Percentiles rank a stretch among this genome's conserved stretches.
These are phyloP conservation scores for Mola mola DNA, from an alignment of 2,113 vertebrate genomes.

Conservation along the genomic window DNA sequence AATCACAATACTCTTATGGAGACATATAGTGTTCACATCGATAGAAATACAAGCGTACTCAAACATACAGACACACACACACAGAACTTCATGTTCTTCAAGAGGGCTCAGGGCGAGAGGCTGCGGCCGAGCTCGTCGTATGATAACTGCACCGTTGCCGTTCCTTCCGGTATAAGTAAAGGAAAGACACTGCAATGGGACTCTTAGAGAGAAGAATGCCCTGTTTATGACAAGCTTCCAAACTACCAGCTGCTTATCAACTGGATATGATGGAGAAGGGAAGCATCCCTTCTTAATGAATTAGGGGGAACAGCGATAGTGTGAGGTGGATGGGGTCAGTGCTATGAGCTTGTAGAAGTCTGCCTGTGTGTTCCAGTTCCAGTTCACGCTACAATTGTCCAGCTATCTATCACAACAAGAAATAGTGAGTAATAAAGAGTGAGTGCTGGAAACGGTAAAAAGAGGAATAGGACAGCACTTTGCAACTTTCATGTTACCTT, in stretches of 20 bases:
- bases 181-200: constrained; percentile 43
- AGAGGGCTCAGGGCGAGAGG: constrained; percentile 30
- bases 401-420: too few relatives aligned
- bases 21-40: constrained; percentile 4
- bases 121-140: constrained; percentile 60
- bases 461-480: too few relatives aligned
- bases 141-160: constrained; percentile 47
- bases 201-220: constrained; percentile 19
- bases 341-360: not conserved
- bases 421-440: too few relatives aligned
- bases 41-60: not conserved
- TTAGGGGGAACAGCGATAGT: constrained; percentile 50
- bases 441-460: too few relatives aligned
- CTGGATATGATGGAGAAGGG: constrained; percentile 2
- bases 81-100: constrained; percentile 22
- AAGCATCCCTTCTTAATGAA: constrained; percentile 55
- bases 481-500: too few relatives aligned
- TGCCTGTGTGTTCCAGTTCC: constrained; percentile 8
- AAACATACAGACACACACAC: not conserved
- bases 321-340: constrained; percentile 48
- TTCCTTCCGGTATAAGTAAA: constrained; percentile 64
- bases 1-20: not conserved
- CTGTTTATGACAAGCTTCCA: constrained; percentile 42
- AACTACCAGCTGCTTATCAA: constrained; percentile 45
- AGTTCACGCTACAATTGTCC: constrained; percentile 1